A percentile compares a stretch with the other conserved stretches of the same genome.
Evolutionary conservation across 2,888 invertebrate genomes (phyloP).

Genomic region (Ommatoiulus sabulosus): DNA sequence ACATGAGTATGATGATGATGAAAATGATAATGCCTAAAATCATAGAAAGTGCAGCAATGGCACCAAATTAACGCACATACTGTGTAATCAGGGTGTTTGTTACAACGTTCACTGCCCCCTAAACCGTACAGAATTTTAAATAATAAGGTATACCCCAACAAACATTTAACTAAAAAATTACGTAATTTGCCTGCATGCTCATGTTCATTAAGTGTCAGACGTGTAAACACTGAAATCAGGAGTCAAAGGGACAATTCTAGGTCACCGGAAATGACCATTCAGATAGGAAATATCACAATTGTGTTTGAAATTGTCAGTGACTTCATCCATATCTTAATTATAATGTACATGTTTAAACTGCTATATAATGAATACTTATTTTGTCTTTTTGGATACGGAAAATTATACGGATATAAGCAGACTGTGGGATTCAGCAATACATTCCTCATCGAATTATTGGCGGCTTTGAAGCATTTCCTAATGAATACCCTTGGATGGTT

Average conservation of each 20-base stretch:
- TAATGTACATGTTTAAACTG: background rate
- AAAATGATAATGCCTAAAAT: too few relatives aligned
- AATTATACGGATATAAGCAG: slow-evolving; percentile 47
- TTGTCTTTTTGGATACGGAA: background rate
- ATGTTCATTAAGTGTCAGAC: too few relatives aligned
- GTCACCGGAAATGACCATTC: background rate
- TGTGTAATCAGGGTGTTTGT: too few relatives aligned
- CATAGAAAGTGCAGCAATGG: too few relatives aligned
- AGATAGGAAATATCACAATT: background rate
- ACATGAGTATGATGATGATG: too few relatives aligned
- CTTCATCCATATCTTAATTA: background rate
- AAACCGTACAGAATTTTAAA: too few relatives aligned
- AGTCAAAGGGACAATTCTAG: background rate
- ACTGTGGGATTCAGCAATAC: slow-evolving; percentile 56
- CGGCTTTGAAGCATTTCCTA: slow-evolving; percentile 55
- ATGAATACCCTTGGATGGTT: slow-evolving; percentile 58
- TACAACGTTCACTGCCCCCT: too few relatives aligned
- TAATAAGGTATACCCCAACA: too few relatives aligned
- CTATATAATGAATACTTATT: background rate
- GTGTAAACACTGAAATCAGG: too few relatives aligned
- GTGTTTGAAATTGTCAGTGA: background rate
- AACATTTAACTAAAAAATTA: too few relatives aligned
- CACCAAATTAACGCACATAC: too few relatives aligned
- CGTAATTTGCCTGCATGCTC: too few relatives aligned
- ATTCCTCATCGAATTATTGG: slow-evolving; percentile 56